Evolutionary conservation across 2,113 vertebrate genomes (phyloP), one percentile per base, ranked within the genome.

Genomic region (Crocuta crocuta): DNA sequence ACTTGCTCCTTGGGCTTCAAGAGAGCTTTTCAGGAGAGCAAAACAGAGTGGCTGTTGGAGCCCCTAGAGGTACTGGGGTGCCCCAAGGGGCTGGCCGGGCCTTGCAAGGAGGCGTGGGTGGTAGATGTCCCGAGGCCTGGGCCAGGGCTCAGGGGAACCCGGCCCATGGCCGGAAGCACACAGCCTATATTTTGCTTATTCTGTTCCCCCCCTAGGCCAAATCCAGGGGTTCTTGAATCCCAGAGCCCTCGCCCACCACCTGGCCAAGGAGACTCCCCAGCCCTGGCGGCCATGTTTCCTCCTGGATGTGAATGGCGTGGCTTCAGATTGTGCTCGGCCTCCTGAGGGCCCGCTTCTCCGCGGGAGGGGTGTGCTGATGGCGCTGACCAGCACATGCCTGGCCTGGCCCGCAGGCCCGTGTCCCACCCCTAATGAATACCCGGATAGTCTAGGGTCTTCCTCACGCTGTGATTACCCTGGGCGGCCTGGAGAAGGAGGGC

Each of bases 111-210:
- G 79, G 31, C 65, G 9, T 0, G 15, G 19, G 5, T 0, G 55
- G 55, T 7, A 5, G 84, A 58, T 33, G 21, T 35, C 61, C 31
- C 7, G 8, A 10, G 45, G 50, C 17, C 8, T 19, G 50, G 0
- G 39, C 39, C 43, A 31, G 35, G 28, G 28, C n/a, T 11, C 5
- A 5, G 11, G 13, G 66, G 82, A 50, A 31, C n/a, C 48, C 3
- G 24, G 9, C 4, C 48, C 24, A 8, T 0, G 1, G 55, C 11
- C 5, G 31, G 58, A 70, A 11, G 66, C 80, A 43, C 0, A 2
- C 3, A 6, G 10, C 11, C 31, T 13, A 0, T 5, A 9, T 45
- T 61, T 53, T 6, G 21, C 45, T 28, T 55, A 0, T 1, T 26
- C 65, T 93, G 23, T 35, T 43, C 5, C 39, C 9, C 10, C 35